phyloP scores from a whole-genome alignment of 2,113 vertebrate species.

The Pachyramphus minor region DNA sequence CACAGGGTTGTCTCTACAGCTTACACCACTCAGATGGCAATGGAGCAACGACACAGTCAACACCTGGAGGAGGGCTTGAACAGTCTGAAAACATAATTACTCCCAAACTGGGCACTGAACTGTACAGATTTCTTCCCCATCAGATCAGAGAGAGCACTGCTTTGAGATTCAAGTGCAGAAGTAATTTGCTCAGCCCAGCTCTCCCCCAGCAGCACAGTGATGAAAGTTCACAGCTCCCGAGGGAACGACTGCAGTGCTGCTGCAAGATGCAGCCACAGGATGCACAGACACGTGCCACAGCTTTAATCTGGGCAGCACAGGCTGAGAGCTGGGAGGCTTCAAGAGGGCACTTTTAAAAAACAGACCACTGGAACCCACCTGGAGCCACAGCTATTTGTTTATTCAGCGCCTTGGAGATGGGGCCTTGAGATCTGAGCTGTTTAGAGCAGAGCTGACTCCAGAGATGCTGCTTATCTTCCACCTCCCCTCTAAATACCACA shows the following conservation, averaged over 20 bases:
- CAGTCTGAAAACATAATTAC: background rate
- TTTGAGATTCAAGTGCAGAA: background rate
- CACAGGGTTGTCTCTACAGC: background rate
- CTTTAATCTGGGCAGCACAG: background rate
- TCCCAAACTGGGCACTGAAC: background rate
- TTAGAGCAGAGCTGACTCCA: background rate
- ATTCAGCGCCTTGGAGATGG: background rate
- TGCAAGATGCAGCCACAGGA: background rate
- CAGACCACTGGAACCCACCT: background rate
- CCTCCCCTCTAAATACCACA: background rate
- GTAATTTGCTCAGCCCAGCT: background rate
- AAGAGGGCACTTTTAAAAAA: background rate
- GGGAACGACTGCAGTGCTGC: background rate
- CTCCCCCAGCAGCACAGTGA: background rate
- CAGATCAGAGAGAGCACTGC: background rate
- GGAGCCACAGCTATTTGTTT: background rate
- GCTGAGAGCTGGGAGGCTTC: background rate
- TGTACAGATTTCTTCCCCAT: background rate
- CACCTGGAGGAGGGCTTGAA: background rate
- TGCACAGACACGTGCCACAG: accelerated
- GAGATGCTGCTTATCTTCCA: background rate
- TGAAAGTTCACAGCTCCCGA: background rate
- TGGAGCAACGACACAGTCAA: background rate
- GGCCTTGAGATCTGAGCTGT: background rate
- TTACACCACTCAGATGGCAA: background rate